Evolutionary conservation across 2,888 invertebrate species (phyloP).

Genomic region (Drosophila suboccidentalis): DNA sequence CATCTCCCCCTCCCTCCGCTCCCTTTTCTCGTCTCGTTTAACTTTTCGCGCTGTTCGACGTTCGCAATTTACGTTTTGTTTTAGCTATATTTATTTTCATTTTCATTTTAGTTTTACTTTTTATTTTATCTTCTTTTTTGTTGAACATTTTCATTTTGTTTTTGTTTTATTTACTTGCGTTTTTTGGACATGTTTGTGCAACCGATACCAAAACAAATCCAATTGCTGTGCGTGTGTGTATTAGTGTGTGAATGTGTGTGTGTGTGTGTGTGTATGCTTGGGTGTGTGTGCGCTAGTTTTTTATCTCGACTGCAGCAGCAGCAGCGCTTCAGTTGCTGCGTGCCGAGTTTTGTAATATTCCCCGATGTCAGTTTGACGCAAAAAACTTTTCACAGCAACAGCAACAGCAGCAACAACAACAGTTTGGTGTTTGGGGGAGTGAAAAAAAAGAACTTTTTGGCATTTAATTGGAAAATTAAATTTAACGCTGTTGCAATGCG

Average conservation of each 20-base stretch:
- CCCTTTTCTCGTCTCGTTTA: constrained; percentile 7
- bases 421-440: constrained; percentile 3
- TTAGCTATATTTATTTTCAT: constrained; percentile 17
- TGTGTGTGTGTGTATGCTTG: constrained; percentile 1
- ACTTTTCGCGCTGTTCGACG: constrained; percentile 44
- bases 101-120: constrained; percentile 9
- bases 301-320: constrained; percentile 62
- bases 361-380: constrained; percentile 77
- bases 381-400: constrained; percentile 63
- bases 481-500: constrained; percentile 68
- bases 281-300: constrained; percentile 31
- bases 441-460: constrained; percentile 50
- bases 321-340: constrained; percentile 34
- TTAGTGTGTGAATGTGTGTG: background rate
- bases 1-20: background rate
- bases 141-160: background rate
- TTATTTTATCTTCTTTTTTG: constrained; percentile 9
- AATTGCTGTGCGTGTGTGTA: constrained; percentile 23
- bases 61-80: constrained; percentile 46
- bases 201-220: constrained; percentile 71
- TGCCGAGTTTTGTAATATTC: constrained; percentile 77
- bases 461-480: constrained; percentile 85
- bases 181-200: constrained; percentile 52
- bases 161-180: constrained; percentile 34
- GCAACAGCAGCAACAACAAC: constrained; percentile 31